phyloP scores from a whole-genome alignment of 2,113 vertebrate genomes.

The Oreochromis aureus region DNA sequence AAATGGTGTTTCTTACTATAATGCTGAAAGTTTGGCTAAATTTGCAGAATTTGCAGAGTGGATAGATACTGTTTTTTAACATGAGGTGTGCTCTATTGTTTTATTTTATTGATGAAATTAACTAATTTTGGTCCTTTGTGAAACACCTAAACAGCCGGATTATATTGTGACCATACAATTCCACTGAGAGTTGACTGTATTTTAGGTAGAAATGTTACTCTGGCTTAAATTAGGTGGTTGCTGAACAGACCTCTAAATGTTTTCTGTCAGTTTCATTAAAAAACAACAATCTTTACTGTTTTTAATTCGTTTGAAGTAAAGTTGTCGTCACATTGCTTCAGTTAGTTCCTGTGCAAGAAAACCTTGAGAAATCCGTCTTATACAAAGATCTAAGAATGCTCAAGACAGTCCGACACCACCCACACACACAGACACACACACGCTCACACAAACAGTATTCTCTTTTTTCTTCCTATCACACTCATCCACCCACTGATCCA shows the following conservation, averaged over 20 bases:
- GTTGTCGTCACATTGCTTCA: background rate
- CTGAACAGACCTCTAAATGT: background rate
- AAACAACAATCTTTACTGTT: background rate
- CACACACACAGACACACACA: background rate
- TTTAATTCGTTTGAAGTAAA: background rate
- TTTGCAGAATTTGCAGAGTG: background rate
- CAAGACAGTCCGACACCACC: background rate
- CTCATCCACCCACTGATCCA: conserved; percentile 64
- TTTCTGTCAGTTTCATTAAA: background rate
- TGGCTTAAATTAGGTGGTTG: background rate
- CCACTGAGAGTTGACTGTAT: background rate
- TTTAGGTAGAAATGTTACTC: background rate
- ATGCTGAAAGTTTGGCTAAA: background rate
- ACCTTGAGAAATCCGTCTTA: background rate
- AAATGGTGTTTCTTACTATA: background rate
- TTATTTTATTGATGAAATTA: background rate
- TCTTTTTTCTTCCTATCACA: conserved; percentile 51
- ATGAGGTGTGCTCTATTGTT: background rate
- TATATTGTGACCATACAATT: background rate
- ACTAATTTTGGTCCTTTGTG: background rate
- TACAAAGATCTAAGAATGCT: background rate
- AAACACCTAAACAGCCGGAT: background rate
- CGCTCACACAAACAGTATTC: conserved; percentile 10
- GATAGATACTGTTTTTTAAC: background rate
- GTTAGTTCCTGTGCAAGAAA: background rate